A percentile compares a stretch with the other conserved stretches of the same genome.
Conservation (phyloP, 30 jellyfish, hydroid and myxozoan species). For the Catostylus mosaicus region DNA sequence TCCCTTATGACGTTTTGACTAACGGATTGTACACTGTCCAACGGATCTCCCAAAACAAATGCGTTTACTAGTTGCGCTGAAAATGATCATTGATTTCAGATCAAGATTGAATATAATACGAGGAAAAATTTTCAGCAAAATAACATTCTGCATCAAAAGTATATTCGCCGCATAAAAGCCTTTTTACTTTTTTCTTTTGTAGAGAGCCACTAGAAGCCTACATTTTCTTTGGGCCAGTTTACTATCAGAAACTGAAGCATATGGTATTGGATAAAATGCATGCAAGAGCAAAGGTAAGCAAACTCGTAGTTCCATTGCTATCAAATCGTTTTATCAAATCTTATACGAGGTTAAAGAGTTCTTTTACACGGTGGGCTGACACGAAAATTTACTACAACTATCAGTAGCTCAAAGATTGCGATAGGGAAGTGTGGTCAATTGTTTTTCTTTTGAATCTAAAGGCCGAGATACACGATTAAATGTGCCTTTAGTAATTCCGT, state of each 20-base stretch:
- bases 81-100: too few relatives aligned
- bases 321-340: background rate
- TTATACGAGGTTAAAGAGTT: background rate
- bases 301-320: too few relatives aligned
- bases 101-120: too few relatives aligned
- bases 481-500: background rate
- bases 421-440: too few relatives aligned
- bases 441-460: background rate
- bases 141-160: too few relatives aligned
- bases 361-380: background rate
- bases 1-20: too few relatives aligned
- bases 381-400: background rate
- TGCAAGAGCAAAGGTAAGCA: conserved; percentile 95
- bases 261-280: conserved; percentile 99
- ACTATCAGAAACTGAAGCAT: conserved; percentile 97
- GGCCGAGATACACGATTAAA: background rate
- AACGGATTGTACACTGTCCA: too few relatives aligned
- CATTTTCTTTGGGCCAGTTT: conserved; percentile 99
- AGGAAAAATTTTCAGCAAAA: too few relatives aligned
- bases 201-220: conserved; percentile 96
- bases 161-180: too few relatives aligned
- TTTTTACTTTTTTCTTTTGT: background rate
- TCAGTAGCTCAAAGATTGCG: too few relatives aligned
- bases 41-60: too few relatives aligned
- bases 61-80: too few relatives aligned